A percentile compares a stretch with the other conserved stretches of the same genome.
These are phyloP conservation scores for Papilio helenus DNA, from an alignment of 1,140 invertebrate genomes.

Conservation along the genomic window DNA sequence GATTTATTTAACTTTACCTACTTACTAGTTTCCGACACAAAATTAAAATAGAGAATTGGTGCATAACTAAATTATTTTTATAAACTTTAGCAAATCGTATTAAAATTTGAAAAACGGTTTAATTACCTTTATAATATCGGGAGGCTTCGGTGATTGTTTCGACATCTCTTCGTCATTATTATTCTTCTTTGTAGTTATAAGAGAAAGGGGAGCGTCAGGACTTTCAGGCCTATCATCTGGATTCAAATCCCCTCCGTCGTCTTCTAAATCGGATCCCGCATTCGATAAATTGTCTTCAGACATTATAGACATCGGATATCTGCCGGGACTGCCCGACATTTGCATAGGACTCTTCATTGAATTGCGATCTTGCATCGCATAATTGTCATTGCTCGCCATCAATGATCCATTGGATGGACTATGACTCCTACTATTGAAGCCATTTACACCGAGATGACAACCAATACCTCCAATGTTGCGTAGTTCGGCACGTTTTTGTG, in stretches of 20 bases:
- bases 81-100: background rate
- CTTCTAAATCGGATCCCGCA: conserved; percentile 85
- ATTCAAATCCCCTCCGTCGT: conserved; percentile 83
- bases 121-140: conserved; percentile 80
- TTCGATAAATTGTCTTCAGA: conserved; percentile 85
- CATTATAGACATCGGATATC: conserved; percentile 83
- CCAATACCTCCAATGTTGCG: conserved; percentile 84
- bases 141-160: conserved; percentile 78
- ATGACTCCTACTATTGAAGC: conserved; percentile 85
- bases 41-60: background rate
- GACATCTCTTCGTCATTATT: conserved; percentile 73
- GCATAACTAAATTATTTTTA: background rate
- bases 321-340: conserved; percentile 75
- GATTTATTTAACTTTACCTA: background rate
- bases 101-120: background rate
- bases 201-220: conserved; percentile 86
- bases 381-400: conserved; percentile 81
- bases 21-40: background rate
- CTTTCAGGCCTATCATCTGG: conserved; percentile 84
- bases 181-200: conserved; percentile 84
- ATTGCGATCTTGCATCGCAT: conserved; percentile 82
- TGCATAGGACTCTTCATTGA: conserved; percentile 82
- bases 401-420: conserved; percentile 84
- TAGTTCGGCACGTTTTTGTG: conserved; percentile 94
- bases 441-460: conserved; percentile 84